Base-by-base conservation (phyloP, 1,140 invertebrate genomes). In the Tyrophagus putrescentiae region DNA sequence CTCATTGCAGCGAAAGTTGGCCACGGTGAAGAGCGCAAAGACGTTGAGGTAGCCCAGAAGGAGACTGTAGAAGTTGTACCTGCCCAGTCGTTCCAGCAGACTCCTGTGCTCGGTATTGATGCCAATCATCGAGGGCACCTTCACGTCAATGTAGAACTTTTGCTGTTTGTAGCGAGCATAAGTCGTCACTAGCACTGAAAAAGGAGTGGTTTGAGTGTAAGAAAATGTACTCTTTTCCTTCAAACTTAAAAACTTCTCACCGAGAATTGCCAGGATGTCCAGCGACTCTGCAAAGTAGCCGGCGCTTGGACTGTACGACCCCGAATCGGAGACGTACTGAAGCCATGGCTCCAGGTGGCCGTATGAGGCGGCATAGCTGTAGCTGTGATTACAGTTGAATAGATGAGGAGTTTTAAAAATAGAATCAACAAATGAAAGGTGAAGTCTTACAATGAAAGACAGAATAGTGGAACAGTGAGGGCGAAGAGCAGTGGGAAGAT, bases 1-100 rank as follows among this genome's bases (percentile, higher is more conserved):
- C 31, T 48, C 45, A 21, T 48, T 48, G 18, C 45, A 48, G 23
- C 45, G 45, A 48, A 48, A 48, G 18, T 48, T 48, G 7, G 21
- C 45, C 7, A 48, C 45, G 6, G 18, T 9, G 7, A 18, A 25
- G 21, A 48, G 7, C 13, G 7, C 23, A 48, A 48, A 48, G 21
- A 48, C 7, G 21, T 6, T 18, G 9, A 48, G 13, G 31, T 7
- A 48, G 23, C 21, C 7, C 7, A 48, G 18, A 25, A 48, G 45
- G 9, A 48, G 21, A 25, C 21, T 7, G 18, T 13, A 21, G 21
- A 7, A 48, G 18, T 48, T 48, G 7, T 25, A 7, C 31, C 21
- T 6, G 18, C 31, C 31, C 45, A 48, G 18, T 7, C 45, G 45
- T 25, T 7, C 7, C 23, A 48, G 7, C 7, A 18, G 7, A 25